phyloP scores from a whole-genome alignment of 2,888 invertebrate genomes.

The Mycalesis mineus region DNA sequence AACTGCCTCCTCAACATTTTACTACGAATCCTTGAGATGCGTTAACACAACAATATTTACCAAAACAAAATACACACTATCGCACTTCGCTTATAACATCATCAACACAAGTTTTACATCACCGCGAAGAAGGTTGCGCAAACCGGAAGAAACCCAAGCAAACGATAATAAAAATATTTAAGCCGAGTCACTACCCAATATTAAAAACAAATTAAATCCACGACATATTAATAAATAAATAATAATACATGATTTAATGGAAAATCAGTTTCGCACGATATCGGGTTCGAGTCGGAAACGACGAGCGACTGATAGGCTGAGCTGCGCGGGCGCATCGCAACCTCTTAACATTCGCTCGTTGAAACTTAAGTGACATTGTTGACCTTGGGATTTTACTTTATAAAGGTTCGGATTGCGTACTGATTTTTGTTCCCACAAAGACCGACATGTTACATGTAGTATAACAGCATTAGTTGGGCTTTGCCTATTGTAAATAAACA shows the following conservation, averaged over 20 bases:
- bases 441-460: too few species aligned
- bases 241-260: background rate
- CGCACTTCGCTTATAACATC: conserved; percentile 1
- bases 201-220: background rate
- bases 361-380: conserved; percentile 50
- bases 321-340: conserved; percentile 41
- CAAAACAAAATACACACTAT: conserved; percentile 11
- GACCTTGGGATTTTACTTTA: conserved; percentile 53
- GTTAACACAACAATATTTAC: conserved; percentile 6
- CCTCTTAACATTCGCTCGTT: conserved; percentile 33
- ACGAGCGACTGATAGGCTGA: conserved; percentile 36
- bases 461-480: too few species aligned
- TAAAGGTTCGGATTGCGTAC: conserved; percentile 41
- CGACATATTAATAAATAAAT: background rate
- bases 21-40: background rate
- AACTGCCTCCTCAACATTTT: conserved; percentile 62
- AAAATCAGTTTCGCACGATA: conserved; percentile 26
- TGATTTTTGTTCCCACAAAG: background rate
- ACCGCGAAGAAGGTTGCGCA: conserved; percentile 24
- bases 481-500: too few species aligned
- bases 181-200: background rate
- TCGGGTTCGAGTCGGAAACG: conserved; percentile 38
- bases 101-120: conserved; percentile 9
- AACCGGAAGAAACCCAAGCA: conserved; percentile 30
- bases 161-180: background rate